Base-by-base conservation (phyloP, 2,113 vertebrate genomes). In the Tautogolabrus adspersus region DNA sequence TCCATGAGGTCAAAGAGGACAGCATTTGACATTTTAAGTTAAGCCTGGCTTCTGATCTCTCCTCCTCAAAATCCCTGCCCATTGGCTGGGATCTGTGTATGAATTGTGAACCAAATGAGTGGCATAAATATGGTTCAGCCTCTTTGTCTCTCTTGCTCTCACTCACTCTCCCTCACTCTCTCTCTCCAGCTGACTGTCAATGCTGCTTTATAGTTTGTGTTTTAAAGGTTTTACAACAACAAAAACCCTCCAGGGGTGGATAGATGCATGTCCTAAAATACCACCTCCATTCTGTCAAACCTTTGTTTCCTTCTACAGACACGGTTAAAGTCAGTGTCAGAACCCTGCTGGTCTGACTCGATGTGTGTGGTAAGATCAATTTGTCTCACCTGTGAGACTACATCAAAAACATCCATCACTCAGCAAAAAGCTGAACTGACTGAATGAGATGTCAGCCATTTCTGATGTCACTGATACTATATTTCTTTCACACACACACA, bases 1-100 rank as follows among this genome's bases (percentile, higher is more conserved):
- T 85, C 82, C 83, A 88, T 83, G 77, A 90, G 87, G 87, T 87
- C 80, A 90, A 88, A 91, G 86, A 83, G 30, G 5, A 77, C 86
- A 88, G 79, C 73, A 72, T 88, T 89, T 91, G 86, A 91, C 87
- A 91, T 92, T 90, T 92, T 76, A 81, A 84, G 73, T 87, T 89
- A 89, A 91, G 87, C 79, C 84, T 30, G 40, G 79, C 80, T 84
- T 72, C 87, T 87, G 87, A 89, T 89, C 89, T 88, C 82, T 81
- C 72, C 79, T 88, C 79, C 82, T 88, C 82, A 77, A 88, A 89
- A 92, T 84, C 80, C 79, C 72, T 83, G 66, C 83, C 88, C 90
- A 58, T 78, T 89, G 91, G 87, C 88, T 83, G 85, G 88, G 87
- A 88, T 91, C 82, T 85, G 75, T 15, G 68, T 83, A 75, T 81